Percentiles rank a stretch among this genome's conserved stretches.
Conservation (phyloP, 2,113 vertebrate genomes). For the Phodopus roborovskii region DNA sequence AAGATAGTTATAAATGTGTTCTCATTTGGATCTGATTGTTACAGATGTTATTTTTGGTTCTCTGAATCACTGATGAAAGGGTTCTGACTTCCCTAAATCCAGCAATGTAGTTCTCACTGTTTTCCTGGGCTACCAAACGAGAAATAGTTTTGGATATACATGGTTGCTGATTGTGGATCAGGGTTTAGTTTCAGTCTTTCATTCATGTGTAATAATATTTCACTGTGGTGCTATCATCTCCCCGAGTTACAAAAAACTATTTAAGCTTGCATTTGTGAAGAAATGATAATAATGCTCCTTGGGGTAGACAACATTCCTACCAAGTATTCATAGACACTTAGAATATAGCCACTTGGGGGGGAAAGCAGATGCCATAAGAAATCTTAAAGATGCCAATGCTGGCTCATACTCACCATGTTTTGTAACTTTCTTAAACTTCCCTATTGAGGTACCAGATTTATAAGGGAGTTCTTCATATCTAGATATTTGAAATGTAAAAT, state of each 20-base stretch:
- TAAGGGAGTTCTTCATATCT: neutral
- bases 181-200: neutral
- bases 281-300: neutral
- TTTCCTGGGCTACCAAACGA: neutral
- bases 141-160: neutral
- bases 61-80: neutral
- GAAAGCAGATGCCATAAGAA: neutral
- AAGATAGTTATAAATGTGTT: neutral
- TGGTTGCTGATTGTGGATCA: neutral
- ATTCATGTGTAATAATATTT: neutral
- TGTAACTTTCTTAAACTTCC: neutral
- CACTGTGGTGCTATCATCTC: neutral
- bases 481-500: neutral
- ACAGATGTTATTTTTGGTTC: neutral
- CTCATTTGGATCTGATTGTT: neutral
- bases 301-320: neutral
- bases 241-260: neutral
- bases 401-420: neutral
- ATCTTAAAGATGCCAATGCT: too few relatives aligned
- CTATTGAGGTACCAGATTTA: neutral
- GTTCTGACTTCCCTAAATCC: neutral
- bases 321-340: neutral
- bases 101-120: neutral
- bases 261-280: neutral
- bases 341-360: neutral